These are phyloP conservation scores for Trichonephila clavipes DNA, from an alignment of 1,140 invertebrate genomes.

Conservation along the genomic window DNA sequence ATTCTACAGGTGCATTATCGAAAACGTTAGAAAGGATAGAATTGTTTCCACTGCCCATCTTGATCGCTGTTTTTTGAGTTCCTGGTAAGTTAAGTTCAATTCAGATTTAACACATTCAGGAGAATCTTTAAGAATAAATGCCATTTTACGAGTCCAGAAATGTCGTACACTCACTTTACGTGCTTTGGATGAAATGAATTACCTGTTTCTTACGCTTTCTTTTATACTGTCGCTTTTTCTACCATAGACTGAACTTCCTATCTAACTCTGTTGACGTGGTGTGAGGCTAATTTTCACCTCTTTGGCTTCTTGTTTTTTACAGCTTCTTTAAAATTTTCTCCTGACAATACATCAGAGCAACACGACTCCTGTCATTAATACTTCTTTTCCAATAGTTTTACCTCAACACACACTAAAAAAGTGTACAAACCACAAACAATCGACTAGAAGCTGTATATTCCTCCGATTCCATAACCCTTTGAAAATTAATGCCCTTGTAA, in stretches of 20 bases:
- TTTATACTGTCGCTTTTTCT: conserved; percentile 32
- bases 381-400: conserved; percentile 42
- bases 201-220: not conserved
- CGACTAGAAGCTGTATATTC: too few species aligned
- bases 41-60: conserved; percentile 51
- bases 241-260: conserved; percentile 8
- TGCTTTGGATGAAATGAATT: conserved; percentile 29
- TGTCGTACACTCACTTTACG: conserved; percentile 12
- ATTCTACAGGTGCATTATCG: too few species aligned
- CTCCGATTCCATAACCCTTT: too few species aligned
- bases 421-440: too few species aligned
- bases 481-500: too few species aligned
- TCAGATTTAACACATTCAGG: conserved; percentile 66
- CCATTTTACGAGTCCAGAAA: conserved; percentile 22
- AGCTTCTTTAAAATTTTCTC: too few species aligned
- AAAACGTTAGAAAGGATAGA: conserved; percentile 1
- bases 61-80: conserved; percentile 29
- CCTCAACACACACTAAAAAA: conserved; percentile 20
- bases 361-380: not conserved
- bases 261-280: not conserved
- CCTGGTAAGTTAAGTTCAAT: conserved; percentile 51
- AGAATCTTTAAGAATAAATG: too few species aligned
- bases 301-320: conserved; percentile 20
- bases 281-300: conserved; percentile 33
- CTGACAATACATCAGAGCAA: conserved; percentile 34